Percentiles rank a stretch among this genome's conserved stretches.
phyloP scores from a whole-genome alignment of 1,140 invertebrate genomes.

The Schmidtea mediterranea region DNA sequence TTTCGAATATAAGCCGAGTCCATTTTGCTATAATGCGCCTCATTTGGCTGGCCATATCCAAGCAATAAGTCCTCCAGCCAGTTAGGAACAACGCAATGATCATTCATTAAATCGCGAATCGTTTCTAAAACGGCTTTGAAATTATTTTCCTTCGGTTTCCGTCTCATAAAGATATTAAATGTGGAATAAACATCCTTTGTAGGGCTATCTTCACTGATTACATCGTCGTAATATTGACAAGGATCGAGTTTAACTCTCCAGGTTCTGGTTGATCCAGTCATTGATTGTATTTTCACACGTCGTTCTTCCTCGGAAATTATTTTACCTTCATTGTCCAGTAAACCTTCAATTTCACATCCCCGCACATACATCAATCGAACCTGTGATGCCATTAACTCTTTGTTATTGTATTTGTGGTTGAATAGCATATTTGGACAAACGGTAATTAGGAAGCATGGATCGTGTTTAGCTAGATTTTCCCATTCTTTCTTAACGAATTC shows the following conservation, averaged over 20 bases:
- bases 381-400: slow-evolving; percentile 24
- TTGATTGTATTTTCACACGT: neutral
- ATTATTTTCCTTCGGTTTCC: slow-evolving; percentile 97
- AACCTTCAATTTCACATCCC: slow-evolving; percentile 91
- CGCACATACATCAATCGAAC: slow-evolving; percentile 65
- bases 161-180: slow-evolving; percentile 85
- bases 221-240: slow-evolving; percentile 77
- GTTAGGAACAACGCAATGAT: slow-evolving; percentile 86
- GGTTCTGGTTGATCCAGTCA: neutral
- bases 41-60: slow-evolving; percentile 79
- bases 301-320: slow-evolving; percentile 32
- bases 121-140: slow-evolving; percentile 94
- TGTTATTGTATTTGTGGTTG: slow-evolving; percentile 31
- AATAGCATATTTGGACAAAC: slow-evolving; percentile 52
- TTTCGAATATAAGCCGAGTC: slow-evolving; percentile 23
- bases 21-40: slow-evolving; percentile 35
- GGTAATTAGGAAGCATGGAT: slow-evolving; percentile 81
- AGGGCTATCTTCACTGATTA: slow-evolving; percentile 25
- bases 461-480: slow-evolving; percentile 77
- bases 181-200: slow-evolving; percentile 60
- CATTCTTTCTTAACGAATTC: slow-evolving; percentile 77
- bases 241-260: slow-evolving; percentile 75
- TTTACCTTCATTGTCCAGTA: slow-evolving; percentile 76
- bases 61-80: slow-evolving; percentile 93
- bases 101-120: slow-evolving; percentile 91